Evolutionary conservation across 2,113 vertebrate genomes (phyloP), one percentile per base, ranked within the genome.

Genomic region (Chunga burmeisteri): DNA sequence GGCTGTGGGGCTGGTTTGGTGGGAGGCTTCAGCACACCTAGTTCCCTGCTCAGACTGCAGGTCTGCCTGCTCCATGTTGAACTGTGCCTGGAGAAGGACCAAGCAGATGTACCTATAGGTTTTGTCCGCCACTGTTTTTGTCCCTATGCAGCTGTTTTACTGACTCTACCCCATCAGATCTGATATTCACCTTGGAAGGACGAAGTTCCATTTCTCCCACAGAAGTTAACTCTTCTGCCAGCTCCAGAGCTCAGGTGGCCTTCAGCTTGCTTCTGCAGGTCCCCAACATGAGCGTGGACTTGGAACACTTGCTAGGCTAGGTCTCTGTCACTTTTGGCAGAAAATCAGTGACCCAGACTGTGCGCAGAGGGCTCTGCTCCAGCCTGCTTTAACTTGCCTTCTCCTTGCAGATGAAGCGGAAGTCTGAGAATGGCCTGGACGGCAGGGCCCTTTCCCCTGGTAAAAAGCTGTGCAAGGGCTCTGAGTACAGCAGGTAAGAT

Each of bases 401-500:
- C 34, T n/a, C n/a, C 36, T 32, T 7, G 46, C 93, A 98, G 97
- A 97, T 97, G 97, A 98, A 98, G 92, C 88, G 97, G 22, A 98
- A 98, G 83, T 97, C 97, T 0, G 97, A 98, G 85, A 91, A 92
- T 0, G 96, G 97, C 16, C 93, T 56, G 0, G 97, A 97, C 2
- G 91, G 97, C 49, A 50, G 97, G 27, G 92, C 96, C 10, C 90
- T 93, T 22, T 97, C 97, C 36, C 97, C 97, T 0, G 97, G 97
- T 6, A 98, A 98, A 47, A 98, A 98, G 94, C 92, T 98, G 20
- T 97, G 97, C 92, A 98, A 95, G 55, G 95, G 96, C 34, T 95
- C 96, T 0, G 97, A 97, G 23, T 97, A 93, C 29, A 52, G 90
- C 94, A 97, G 97, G 97, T 96, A 23, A 73, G 50, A 19, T 1